Base-by-base conservation (phyloP, 2,888 invertebrate genomes). In the Conchocele bisecta region DNA sequence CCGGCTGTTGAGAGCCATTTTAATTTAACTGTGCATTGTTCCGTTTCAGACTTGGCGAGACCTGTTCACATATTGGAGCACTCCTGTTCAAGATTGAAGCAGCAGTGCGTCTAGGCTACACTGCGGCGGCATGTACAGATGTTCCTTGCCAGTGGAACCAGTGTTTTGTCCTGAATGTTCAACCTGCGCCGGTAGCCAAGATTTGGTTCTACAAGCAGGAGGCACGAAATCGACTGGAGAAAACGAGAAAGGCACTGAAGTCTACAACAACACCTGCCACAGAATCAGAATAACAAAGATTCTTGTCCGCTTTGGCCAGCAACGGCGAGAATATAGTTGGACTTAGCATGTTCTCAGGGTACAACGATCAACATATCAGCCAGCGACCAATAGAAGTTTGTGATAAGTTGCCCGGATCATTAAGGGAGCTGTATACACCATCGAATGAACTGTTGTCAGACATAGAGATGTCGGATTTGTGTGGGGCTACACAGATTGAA, bases 51-150 rank as follows among this genome's bases (percentile, higher is more conserved):
- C 31, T 59, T 0, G 74, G 70, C 9, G 70, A 70, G 37, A 53
- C 70, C 15, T 75, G 75, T 28, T 66, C 66, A 11, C 65, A 70
- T 41, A 28, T 70, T 29, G 75, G 61, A 7, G 75, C 75, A 6
- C n/a, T 58, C 11, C 29, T 66, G 1, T 75, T 60, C 42, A 70
- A 70, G 48, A 70, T 75, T n/a, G 75, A 75, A 29, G 66, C 75
- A 51, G 70, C 70, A 3, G 66, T 70, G 9, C 31, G 70, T n/a
- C 31, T 61, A 2, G 70, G 75, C 5, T 75, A 75, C 26, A 75
- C 70, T 0, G 29, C 26, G 13, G 13, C 37, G 17, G 50, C 70
- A 1, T 75, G 70, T 35, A 75, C 75, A 28, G 58, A 53, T 20
- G 22, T 35, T 17, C 54, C 69, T 1, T 74, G 74, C 42, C 6